Base-by-base conservation (phyloP, 2,113 vertebrate species). In the Etheostoma cragini region DNA sequence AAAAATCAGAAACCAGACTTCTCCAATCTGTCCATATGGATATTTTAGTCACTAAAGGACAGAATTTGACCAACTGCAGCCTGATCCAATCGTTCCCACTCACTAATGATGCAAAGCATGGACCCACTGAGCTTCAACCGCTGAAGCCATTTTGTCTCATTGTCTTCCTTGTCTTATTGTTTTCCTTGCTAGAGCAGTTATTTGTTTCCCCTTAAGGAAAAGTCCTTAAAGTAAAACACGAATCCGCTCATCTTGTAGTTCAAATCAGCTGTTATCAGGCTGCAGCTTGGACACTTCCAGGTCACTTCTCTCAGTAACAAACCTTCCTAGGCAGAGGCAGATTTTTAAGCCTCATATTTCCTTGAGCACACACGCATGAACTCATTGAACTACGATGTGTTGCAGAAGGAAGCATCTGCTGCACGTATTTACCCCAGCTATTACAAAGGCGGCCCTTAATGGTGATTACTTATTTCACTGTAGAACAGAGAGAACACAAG, bases 211-310 rank as follows among this genome's bases (percentile, higher is more conserved):
- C 16, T n/a, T 1, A 58, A 45, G n/a, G 56, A 14, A 15, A 10
- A 6, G 7, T n/a, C 1, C 1, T 60, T 11, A 49, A 38, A 42
- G 17, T 21, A 10, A 50, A 30, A 35, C n/a, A 52, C n/a, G 16
- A 68, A 45, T 71, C 73, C 49, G 52, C 24, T 64, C 26, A 24
- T 22, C 33, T 73, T 22, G 16, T 24, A 47, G 47, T 61, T 70
- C 6, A 65, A 2, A 60, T 78, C 33, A 79, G 24, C 49, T 42
- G 58, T 56, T 22, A 4, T 63, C 49, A n/a, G n/a, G 42, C 74
- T 53, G 54, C 75, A 0, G 69, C 69, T 70, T 8, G 15, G 46
- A 19, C 58, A 33, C 8, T 53, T 89, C 73, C 73, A 69, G 69
- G 73, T 83, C 71, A 63, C 0, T 57, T 68, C 33, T 21, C 45